Evolutionary conservation across 35 echinoderm and acorn worm genomes (phyloP), one percentile per base, ranked within the genome.

Genomic region (Apostichopus parvimensis): DNA sequence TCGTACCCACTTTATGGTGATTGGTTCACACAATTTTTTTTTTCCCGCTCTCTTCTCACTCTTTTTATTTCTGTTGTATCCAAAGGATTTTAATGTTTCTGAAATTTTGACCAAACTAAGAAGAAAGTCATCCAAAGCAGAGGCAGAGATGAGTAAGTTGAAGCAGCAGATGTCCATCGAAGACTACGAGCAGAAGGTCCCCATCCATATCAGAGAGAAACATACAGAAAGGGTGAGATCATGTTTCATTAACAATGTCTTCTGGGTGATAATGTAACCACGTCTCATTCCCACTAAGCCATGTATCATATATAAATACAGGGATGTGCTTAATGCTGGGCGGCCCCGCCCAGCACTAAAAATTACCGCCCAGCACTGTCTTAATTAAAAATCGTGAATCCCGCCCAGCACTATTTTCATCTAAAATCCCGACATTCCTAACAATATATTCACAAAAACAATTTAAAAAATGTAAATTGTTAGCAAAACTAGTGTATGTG

Each of bases 111-210:
- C 54, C 14, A 84, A 60, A 84, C 57, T 84, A 9, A 59, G 13
- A 52, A 84, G 58, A 18, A 56, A 58, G 8, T 54, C 53, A 4
- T 18, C 54, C 54, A 84, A 84, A 84, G 81, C 81, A 58, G 54
- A 84, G 54, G 13, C 56, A 58, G 55, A 12, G 55, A 23, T 56
- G 55, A 59, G 15, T 21, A 84, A 58, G 12, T 55, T 84, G 12
- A 59, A 56, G 18, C 54, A 84, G 6, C 54, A 84, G 57, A 84
- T 58, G 54, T 84, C 81, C 4, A 58, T 84, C 8, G 54, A 59
- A 25, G n/a, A 15, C 53, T 84, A 84, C 18, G 81, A 58, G 53
- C 54, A 84, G 18, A 84, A 84, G 12, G 81, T 84, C 28, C 81
- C 81, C 4, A 15, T 55, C 25, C 81, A 84, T 3, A 59, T 84